These are phyloP conservation scores for Rhyacophila evoluta DNA, from an alignment of 2,888 invertebrate species.

Conservation along the genomic window DNA sequence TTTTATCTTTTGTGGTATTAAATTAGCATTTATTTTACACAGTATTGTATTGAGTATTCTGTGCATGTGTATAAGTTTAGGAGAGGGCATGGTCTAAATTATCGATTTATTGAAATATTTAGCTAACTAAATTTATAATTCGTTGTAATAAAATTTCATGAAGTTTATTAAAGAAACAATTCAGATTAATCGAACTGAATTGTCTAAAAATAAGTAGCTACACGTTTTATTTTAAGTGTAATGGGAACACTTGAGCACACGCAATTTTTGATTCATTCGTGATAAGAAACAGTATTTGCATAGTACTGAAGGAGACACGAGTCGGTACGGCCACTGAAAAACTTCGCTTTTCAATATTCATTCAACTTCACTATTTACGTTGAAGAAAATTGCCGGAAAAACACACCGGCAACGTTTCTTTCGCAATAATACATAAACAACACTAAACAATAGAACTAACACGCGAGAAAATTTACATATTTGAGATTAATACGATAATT, in stretches of 20 bases:
- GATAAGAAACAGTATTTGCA: background rate
- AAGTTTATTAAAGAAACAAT: too few species aligned
- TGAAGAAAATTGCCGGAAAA: background rate
- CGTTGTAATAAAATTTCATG: too few species aligned
- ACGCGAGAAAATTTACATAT: conserved; percentile 16
- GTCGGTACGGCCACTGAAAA: background rate
- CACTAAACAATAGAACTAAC: background rate
- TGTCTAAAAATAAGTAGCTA: too few species aligned
- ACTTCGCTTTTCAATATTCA: background rate
- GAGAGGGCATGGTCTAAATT: too few species aligned
- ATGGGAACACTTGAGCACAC: background rate
- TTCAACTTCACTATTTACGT: background rate
- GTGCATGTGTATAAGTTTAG: too few species aligned
- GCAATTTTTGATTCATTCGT: background rate
- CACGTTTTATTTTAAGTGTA: too few species aligned
- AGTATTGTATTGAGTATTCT: too few species aligned
- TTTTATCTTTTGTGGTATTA: too few species aligned
- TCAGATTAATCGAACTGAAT: too few species aligned
- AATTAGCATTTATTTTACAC: too few species aligned
- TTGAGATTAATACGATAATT: background rate
- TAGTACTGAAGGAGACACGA: background rate
- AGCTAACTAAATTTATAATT: too few species aligned
- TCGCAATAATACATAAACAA: background rate
- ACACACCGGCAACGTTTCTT: background rate
- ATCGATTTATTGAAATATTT: too few species aligned